A percentile compares a stretch with the other conserved stretches of the same genome.
phyloP scores from a whole-genome alignment of 30 jellyfish, hydroid and myxozoan genomes.

The Catostylus mosaicus region DNA sequence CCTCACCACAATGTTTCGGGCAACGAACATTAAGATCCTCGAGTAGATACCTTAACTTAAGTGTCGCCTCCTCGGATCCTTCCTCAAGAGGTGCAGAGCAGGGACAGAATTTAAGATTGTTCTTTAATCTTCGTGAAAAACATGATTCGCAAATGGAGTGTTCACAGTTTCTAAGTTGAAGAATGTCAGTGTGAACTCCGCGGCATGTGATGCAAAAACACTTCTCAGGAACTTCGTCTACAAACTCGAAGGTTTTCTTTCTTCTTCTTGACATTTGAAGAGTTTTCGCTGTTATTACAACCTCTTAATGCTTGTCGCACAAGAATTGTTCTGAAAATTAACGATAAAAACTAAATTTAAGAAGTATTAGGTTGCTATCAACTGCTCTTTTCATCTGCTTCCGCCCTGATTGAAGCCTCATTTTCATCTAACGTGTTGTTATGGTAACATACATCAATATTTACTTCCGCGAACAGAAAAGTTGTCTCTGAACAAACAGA shows the following conservation, averaged over 20 bases:
- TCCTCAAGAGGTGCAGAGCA: constrained; percentile 42
- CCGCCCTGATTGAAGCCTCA: neutral
- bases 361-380: too few relatives aligned
- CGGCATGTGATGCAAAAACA: constrained; percentile 40
- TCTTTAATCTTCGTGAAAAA: constrained; percentile 17
- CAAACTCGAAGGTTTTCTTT: constrained; percentile 14
- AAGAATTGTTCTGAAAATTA: too few relatives aligned
- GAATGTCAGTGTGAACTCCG: constrained; percentile 21
- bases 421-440: neutral
- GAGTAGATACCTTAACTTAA: constrained; percentile 3
- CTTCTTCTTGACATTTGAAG: constrained; percentile 33
- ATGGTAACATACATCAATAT: constrained; percentile 1
- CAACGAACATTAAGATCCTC: constrained; percentile 39
- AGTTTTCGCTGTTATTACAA: neutral
- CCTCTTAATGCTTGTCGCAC: neutral
- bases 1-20: constrained; percentile 49
- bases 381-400: neutral
- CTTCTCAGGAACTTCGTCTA: constrained; percentile 44
- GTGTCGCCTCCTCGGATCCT: constrained; percentile 35
- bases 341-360: too few relatives aligned
- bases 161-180: constrained; percentile 26
- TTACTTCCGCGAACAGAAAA: neutral
- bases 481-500: too few relatives aligned
- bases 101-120: constrained; percentile 20
- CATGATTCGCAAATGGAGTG: constrained; percentile 56